Evolutionary conservation across 1,140 invertebrate genomes (phyloP).

Genomic region (Bombus ignitus): DNA sequence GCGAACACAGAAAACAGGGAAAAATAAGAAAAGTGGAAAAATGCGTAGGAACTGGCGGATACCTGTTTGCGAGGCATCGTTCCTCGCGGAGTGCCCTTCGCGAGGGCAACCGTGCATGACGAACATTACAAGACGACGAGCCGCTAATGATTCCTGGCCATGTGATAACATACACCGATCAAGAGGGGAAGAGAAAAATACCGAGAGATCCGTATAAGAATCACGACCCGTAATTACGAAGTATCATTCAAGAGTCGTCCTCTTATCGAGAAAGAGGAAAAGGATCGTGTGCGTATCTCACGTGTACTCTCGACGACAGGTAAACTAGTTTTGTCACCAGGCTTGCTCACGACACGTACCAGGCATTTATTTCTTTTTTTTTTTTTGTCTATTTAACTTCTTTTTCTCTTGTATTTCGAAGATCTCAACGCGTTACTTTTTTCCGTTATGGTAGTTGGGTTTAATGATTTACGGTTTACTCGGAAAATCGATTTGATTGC

Average conservation of each 20-base stretch:
- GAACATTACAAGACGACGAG: conserved; percentile 42
- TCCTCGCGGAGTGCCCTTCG: conserved; percentile 45
- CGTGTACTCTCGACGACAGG: not conserved
- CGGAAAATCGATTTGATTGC: too few species aligned
- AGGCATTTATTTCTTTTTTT: too few species aligned
- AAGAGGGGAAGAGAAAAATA: not conserved
- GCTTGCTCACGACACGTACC: not conserved
- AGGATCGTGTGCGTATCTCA: not conserved
- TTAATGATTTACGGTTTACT: too few species aligned
- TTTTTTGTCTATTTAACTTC: not conserved
- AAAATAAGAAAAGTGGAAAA: not conserved
- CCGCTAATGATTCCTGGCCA: conserved; percentile 47
- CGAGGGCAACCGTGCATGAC: conserved; percentile 46
- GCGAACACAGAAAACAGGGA: not conserved
- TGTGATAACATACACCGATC: conserved; percentile 27
- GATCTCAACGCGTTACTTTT: not conserved
- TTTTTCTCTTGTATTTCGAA: too few species aligned
- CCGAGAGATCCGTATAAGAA: conserved; percentile 33
- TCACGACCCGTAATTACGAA: conserved; percentile 14
- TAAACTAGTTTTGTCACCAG: conserved; percentile 30
- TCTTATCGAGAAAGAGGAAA: not conserved
- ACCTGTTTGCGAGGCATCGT: conserved; percentile 18
- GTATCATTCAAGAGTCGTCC: conserved; percentile 21
- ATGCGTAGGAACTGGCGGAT: not conserved
- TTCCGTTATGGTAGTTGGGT: too few species aligned